Percentiles rank a stretch among this genome's conserved stretches.
These are phyloP conservation scores for Plotosus lineatus DNA, from an alignment of 2,113 vertebrate genomes.

Conservation along the genomic window DNA sequence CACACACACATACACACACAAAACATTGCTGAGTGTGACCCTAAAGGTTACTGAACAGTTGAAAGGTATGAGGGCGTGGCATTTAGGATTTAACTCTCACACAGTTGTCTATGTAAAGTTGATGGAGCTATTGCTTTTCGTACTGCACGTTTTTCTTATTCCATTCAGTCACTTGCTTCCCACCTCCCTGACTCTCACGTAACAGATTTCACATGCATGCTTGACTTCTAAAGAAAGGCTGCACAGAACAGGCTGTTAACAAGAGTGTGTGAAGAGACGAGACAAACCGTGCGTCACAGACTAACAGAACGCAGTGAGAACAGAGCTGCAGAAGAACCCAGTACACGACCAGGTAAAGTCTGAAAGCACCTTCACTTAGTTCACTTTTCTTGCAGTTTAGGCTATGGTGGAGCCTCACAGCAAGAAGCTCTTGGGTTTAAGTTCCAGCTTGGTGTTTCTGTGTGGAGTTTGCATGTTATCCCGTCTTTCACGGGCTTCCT, in stretches of 20 bases:
- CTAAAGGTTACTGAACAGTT: constrained; percentile 11
- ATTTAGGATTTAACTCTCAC: not conserved
- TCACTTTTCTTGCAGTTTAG: too few relatives aligned
- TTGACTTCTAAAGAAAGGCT: not conserved
- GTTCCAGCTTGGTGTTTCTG: too few relatives aligned
- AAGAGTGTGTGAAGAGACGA: not conserved
- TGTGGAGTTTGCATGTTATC: too few relatives aligned
- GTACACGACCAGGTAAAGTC: too few relatives aligned
- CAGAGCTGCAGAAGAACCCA: too few relatives aligned
- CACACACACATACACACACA: not conserved
- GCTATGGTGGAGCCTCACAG: too few relatives aligned
- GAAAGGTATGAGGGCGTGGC: not conserved
- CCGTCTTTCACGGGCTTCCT: too few relatives aligned
- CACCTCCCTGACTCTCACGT: not conserved
- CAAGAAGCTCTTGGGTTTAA: too few relatives aligned
- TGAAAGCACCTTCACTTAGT: too few relatives aligned
- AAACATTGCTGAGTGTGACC: not conserved
- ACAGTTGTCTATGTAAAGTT: not conserved
- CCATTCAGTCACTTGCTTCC: not conserved
- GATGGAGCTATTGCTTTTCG: not conserved
- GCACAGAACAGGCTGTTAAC: not conserved
- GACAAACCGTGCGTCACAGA: not conserved
- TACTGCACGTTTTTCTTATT: not conserved
- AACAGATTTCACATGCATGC: not conserved
- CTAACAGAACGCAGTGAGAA: not conserved